Evolutionary conservation across 2,797 vertebrate genomes (phyloP), one percentile per base, ranked within the genome.

Genomic region (Micrastur ruficollis): DNA sequence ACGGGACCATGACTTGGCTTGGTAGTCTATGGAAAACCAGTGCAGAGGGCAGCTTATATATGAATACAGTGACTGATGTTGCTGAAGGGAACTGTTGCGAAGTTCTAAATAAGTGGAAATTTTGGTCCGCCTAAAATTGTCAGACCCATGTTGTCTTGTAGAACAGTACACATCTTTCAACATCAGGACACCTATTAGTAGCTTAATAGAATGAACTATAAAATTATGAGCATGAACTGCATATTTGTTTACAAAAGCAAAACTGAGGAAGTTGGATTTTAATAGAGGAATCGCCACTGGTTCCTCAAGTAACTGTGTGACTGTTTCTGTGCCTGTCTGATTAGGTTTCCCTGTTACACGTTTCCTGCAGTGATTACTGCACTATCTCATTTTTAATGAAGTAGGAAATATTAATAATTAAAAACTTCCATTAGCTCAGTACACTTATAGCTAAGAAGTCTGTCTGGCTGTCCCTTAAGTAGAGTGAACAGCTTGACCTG

Each of bases 391-490:
- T 93, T 89, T 92, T 91, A 86, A 95, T 78, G 65, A 91, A 80
- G 73, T 56, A 68, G 76, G 73, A 82, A 93, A 80, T 81, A 90
- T 84, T 82, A 95, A 94, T 95, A 84, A 95, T 92, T 92, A 19
- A 94, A 87, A 84, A 6, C 59, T 89, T 93, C 40, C 71, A 94
- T 94, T 94, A 86, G 71, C 47, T 95, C 66, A 74, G 31, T 93
- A 74, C 25, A 59, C 65, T 81, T 86, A 22, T 2, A 74, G 38
- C 66, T 87, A 58, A 90, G 87, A 92, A 46, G 17, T 29, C 81
- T 71, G 75, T 32, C 42, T 91, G 68, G 26, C 44, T 92, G 32
- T 93, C 74, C 47, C 70, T 89, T 86, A 70, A 65, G 67, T 73
- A 79, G 58, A 2, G 12, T 32, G 42, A 59, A 46, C 38, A 81